Evolutionary conservation across 2,888 invertebrate species (phyloP), one percentile per base, ranked within the genome.

Genomic region (Deilephila elpenor): DNA sequence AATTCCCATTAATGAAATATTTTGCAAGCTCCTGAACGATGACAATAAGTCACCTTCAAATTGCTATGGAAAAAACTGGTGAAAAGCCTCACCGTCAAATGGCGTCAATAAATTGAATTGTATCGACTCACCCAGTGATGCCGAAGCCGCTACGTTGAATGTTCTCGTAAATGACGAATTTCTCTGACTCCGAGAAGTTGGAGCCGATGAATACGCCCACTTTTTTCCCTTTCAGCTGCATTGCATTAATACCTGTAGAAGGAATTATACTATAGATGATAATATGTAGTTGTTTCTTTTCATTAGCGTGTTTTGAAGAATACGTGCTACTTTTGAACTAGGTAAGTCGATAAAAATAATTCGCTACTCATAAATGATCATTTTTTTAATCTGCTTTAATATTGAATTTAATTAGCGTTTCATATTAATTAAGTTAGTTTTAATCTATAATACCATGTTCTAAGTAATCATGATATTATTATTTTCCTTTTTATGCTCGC

Each of bases 141-240:
- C 84, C 85, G 59, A 86, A 87, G 14, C 87, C 87, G 59, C 86
- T 85, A 0, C 83, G 78, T 72, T 85, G 84, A 14, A 83, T 76
- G 19, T 79, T 81, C 61, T 84, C 81, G 61, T 85, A 88, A 67
- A 88, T 83, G 83, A 95, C 93, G 14, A 92, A 95, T 75, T 95
- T 95, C 78, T 95, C 95, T 4, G 95, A 93, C 80, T 96, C 96
- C 0, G 96, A 95, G 73, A 93, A 95, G 73, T 95, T 94, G 61
- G 95, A 82, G 11, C 87, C 88, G 8, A 88, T 83, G 78, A 88
- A 89, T 0, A 88, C 88, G 1, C 87, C 95, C 1, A 96, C 95
- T 78, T 93, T 95, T 37, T 92, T 93, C 7, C 96, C 96, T 56
- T 95, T 88, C 14, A 88, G 81, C 71, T 85, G 82, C 0, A 81